Evolutionary conservation across 1,140 invertebrate species (phyloP).

Genomic region (Pogonomyrmex californicus): DNA sequence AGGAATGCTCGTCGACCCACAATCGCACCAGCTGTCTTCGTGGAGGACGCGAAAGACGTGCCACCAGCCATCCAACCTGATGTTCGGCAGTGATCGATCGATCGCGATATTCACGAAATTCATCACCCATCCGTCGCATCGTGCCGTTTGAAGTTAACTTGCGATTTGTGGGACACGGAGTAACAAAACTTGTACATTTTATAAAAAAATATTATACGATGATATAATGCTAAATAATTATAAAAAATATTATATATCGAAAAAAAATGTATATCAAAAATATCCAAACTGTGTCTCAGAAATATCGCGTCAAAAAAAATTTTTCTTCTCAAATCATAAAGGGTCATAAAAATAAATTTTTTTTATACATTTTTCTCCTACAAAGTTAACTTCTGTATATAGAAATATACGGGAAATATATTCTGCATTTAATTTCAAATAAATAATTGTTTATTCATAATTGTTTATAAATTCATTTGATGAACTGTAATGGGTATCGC

Average conservation of each 20-base stretch:
- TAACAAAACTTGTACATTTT: not conserved
- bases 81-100: constrained; percentile 42
- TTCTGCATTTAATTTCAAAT: not conserved
- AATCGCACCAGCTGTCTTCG: constrained; percentile 53
- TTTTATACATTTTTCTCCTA: not conserved
- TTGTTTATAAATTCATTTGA: no score
- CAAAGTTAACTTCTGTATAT: not conserved
- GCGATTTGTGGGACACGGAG: not conserved
- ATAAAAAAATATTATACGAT: not conserved
- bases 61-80: constrained; percentile 16
- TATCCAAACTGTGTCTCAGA: not conserved
- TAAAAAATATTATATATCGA: not conserved
- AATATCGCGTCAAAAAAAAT: not conserved
- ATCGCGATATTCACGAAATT: constrained; percentile 6
- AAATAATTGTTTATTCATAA: not conserved
- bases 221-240: not conserved
- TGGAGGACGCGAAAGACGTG: constrained; percentile 41
- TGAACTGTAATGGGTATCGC: no score
- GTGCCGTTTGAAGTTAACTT: not conserved
- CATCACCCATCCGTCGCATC: not conserved
- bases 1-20: constrained; percentile 55
- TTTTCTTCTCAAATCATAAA: not conserved
- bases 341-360: not conserved
- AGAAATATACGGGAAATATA: not conserved
- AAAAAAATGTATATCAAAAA: not conserved